Evolutionary conservation across 1,140 invertebrate genomes (phyloP).

Genomic region (Paramacrobiotus metropolitanus): DNA sequence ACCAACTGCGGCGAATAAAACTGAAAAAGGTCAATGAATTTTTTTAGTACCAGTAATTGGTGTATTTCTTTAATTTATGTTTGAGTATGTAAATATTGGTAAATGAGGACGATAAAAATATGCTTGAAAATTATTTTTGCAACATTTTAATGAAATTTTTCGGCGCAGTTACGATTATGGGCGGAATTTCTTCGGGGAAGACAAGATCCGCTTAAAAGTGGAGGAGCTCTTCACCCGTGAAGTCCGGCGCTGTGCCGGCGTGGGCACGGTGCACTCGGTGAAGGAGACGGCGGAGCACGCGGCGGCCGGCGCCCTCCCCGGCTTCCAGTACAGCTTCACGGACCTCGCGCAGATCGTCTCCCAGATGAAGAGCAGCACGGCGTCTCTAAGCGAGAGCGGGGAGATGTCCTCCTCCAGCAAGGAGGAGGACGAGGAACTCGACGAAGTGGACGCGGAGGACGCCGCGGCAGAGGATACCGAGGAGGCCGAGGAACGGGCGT

Average conservation of each 20-base stretch:
- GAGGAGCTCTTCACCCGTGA: background rate
- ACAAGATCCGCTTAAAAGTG: background rate
- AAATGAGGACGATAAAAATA: background rate
- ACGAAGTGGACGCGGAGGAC: background rate
- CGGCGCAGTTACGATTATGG: background rate
- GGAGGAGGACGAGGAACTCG: background rate
- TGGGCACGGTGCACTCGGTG: no score
- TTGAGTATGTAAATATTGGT: background rate
- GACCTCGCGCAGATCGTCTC: slow-evolving; percentile 88
- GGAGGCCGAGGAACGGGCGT: no score
- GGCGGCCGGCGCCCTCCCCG: slow-evolving; percentile 6
- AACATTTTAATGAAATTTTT: no score
- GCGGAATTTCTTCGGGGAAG: background rate
- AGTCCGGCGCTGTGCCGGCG: no score
- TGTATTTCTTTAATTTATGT: no score
- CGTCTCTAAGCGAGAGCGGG: background rate
- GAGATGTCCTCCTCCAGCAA: background rate
- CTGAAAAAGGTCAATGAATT: no score
- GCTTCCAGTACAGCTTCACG: slow-evolving; percentile 49
- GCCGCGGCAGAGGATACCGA: no score
- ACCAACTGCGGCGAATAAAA: no score
- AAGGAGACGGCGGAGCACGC: no score
- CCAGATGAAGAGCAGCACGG: slow-evolving; percentile 32
- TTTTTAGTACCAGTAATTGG: no score
- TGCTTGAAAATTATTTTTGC: background rate